Evolutionary conservation across 2,797 vertebrate genomes (phyloP).

Genomic region (Dermochelys coriacea): DNA sequence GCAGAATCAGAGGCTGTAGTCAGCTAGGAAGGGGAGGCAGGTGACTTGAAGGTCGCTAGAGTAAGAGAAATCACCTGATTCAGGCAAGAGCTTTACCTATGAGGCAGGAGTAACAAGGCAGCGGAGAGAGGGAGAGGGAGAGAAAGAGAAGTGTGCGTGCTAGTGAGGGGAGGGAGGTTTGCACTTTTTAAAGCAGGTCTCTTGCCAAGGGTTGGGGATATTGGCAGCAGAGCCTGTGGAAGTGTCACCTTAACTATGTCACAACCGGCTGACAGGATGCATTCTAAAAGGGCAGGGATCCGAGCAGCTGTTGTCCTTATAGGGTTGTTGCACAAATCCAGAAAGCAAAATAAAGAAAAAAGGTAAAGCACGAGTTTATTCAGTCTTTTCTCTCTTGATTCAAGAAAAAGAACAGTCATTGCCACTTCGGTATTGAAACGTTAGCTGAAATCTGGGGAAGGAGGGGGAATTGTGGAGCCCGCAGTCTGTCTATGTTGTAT

Average conservation of each 20-base stretch:
- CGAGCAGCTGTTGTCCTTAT: slow-evolving; percentile 95
- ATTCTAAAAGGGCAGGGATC: slow-evolving; percentile 93
- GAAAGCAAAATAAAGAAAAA: slow-evolving; percentile 86
- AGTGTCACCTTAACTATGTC: slow-evolving; percentile 83
- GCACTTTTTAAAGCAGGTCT: slow-evolving; percentile 16
- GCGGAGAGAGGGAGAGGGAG: not conserved
- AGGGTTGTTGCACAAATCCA: slow-evolving; percentile 94
- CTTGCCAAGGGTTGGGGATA: slow-evolving; percentile 11
- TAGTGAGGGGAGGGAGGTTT: slow-evolving; percentile 69
- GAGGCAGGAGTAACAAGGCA: slow-evolving; percentile 1
- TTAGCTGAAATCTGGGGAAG: not conserved
- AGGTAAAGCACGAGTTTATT: slow-evolving; percentile 71
- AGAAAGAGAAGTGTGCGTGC: slow-evolving; percentile 41
- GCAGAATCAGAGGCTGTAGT: not conserved
- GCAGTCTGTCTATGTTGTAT: not conserved
- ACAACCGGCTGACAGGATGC: slow-evolving; percentile 84
- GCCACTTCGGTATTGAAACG: not conserved
- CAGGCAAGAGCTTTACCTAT: slow-evolving; percentile 31
- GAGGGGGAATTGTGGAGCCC: not conserved
- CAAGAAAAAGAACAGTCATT: not conserved
- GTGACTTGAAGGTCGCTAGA: slow-evolving; percentile 75
- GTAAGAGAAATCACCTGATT: slow-evolving; percentile 72
- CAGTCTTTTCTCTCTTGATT: not conserved
- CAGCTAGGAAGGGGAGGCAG: not conserved
- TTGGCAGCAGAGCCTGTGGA: slow-evolving; percentile 69